Conservation (phyloP, 2,888 invertebrate genomes). For the Pristionchus arcanus region DNA sequence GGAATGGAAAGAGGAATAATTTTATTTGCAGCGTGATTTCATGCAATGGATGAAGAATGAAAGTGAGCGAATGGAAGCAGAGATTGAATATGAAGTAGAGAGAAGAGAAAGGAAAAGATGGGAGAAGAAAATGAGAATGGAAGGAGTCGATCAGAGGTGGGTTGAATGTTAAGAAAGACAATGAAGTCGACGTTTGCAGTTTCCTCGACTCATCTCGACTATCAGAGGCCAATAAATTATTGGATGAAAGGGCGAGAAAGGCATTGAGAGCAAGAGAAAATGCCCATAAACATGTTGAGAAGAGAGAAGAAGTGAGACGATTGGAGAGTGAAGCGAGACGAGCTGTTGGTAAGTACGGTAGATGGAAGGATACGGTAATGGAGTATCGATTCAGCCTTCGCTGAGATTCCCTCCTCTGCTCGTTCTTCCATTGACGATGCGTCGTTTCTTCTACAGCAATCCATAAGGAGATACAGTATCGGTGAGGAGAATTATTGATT, state of each 20-base stretch:
- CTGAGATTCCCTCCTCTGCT: slow-evolving; percentile 47
- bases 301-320: slow-evolving; percentile 9
- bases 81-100: slow-evolving; percentile 43
- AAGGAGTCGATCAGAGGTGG: not conserved
- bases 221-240: not conserved
- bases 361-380: not conserved
- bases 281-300: slow-evolving; percentile 1
- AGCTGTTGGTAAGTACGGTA: slow-evolving; percentile 28
- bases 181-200: not conserved
- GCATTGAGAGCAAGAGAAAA: not conserved
- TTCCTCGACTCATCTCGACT: slow-evolving; percentile 23
- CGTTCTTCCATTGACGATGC: slow-evolving; percentile 36
- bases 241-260: slow-evolving; percentile 19
- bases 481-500: slow-evolving; percentile 15
- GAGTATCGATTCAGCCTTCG: not conserved
- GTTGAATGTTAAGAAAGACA: not conserved
- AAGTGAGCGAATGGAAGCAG: slow-evolving; percentile 21
- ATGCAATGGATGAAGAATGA: slow-evolving; percentile 51
- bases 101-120: slow-evolving; percentile 19
- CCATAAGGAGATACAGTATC: slow-evolving; percentile 24
- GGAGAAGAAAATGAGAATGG: slow-evolving; percentile 12
- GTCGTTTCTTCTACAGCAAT: slow-evolving; percentile 11
- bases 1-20: not conserved
- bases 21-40: slow-evolving; percentile 54
- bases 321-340: slow-evolving; percentile 42